phyloP scores from a whole-genome alignment of 1,140 invertebrate species.

The Mercenaria mercenaria region DNA sequence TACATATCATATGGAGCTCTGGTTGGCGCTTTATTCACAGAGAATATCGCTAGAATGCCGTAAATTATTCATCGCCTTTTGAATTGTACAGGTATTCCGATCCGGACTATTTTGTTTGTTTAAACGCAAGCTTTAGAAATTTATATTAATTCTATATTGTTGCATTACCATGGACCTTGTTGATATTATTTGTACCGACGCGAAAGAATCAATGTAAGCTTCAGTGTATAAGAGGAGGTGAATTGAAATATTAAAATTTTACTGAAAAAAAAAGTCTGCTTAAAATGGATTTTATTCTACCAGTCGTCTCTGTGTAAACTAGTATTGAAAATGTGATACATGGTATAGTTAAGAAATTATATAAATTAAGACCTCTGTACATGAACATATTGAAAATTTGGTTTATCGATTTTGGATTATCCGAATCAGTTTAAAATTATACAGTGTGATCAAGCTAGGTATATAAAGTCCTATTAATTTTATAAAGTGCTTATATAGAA shows the following conservation, averaged over 20 bases:
- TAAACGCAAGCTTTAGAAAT: conserved; percentile 55
- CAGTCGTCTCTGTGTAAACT: not conserved
- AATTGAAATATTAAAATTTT: not conserved
- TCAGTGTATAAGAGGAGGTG: not conserved
- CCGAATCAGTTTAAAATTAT: conserved; percentile 54
- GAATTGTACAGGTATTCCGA: conserved; percentile 63
- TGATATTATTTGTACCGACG: conserved; percentile 30
- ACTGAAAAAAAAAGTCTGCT: not conserved
- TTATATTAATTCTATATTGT: conserved; percentile 66
- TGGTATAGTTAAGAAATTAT: conserved; percentile 32
- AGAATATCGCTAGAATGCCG: conserved; percentile 14
- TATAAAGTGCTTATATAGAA: not conserved
- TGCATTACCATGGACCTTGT: conserved; percentile 58
- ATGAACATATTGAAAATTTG: conserved; percentile 35
- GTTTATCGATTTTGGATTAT: conserved; percentile 63
- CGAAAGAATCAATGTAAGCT: not conserved
- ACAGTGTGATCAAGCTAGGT: not conserved
- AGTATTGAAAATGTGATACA: conserved; percentile 1
- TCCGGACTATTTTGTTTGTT: conserved; percentile 59
- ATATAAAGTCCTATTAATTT: not conserved
- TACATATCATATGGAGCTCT: not conserved
- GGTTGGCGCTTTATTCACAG: not conserved
- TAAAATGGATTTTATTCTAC: not conserved
- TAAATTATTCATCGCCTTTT: conserved; percentile 57
- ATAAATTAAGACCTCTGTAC: conserved; percentile 4